Percentiles rank a stretch among this genome's conserved stretches.
phyloP scores from a whole-genome alignment of 2,113 vertebrate genomes.

The human (Homo sapiens) region DNA sequence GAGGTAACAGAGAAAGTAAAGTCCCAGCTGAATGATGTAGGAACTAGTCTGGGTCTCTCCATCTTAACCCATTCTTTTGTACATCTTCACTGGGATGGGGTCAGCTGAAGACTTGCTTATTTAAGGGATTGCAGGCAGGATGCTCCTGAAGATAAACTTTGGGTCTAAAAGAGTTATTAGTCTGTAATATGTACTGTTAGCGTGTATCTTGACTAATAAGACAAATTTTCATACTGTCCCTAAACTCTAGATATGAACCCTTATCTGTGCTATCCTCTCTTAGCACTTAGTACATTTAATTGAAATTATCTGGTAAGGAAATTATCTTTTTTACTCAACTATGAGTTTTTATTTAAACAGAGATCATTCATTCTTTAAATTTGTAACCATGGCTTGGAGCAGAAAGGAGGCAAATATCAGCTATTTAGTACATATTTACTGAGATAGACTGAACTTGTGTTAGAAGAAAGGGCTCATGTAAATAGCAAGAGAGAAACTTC shows the following conservation, averaged over 20 bases:
- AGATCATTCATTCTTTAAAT: neutral
- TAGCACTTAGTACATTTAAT: neutral
- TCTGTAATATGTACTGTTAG: neutral
- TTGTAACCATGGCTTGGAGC: neutral
- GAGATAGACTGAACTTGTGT: neutral
- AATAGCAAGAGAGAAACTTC: neutral
- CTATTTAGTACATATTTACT: neutral
- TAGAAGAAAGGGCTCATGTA: neutral
- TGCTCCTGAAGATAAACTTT: neutral
- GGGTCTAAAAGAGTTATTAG: neutral
- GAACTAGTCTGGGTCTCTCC: neutral
- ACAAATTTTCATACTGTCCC: neutral
- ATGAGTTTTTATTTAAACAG: neutral
- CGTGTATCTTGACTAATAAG: neutral
- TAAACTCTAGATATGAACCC: neutral
- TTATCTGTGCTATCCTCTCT: neutral
- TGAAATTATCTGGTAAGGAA: conserved; percentile 18
- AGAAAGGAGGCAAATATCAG: neutral
- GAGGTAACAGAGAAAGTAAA: neutral
- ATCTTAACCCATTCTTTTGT: neutral
- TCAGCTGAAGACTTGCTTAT: neutral
- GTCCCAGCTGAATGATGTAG: neutral
- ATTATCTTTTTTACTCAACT: neutral
- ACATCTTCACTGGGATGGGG: neutral
- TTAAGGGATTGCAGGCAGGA: neutral